Evolutionary conservation across 2,888 invertebrate species (phyloP).

Genomic region (Drosophila anomalipes): DNA sequence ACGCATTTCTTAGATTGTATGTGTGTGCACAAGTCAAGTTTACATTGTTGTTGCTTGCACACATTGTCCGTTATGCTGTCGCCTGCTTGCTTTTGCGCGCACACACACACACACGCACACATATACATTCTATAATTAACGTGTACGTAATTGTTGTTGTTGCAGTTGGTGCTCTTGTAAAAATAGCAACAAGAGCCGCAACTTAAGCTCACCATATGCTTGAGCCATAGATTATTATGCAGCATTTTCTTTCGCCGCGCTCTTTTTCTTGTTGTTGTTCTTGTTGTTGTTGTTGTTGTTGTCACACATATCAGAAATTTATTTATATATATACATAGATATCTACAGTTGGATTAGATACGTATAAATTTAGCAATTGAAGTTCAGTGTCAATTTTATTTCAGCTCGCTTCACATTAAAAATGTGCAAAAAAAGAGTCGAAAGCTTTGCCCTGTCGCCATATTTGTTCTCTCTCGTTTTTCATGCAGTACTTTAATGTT

Average conservation of each 20-base stretch:
- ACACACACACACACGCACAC: slow-evolving; percentile 16
- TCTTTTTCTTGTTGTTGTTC: slow-evolving; percentile 16
- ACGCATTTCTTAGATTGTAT: slow-evolving; percentile 3
- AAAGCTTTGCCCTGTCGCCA: slow-evolving; percentile 68
- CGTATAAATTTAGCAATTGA: slow-evolving; percentile 45
- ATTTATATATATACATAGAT: not conserved
- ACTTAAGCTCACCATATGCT: slow-evolving; percentile 62
- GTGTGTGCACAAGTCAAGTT: slow-evolving; percentile 35
- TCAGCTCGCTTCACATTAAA: slow-evolving; percentile 60
- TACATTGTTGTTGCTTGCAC: slow-evolving; percentile 41
- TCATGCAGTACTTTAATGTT: slow-evolving; percentile 26
- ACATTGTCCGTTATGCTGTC: slow-evolving; percentile 39
- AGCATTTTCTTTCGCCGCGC: slow-evolving; percentile 27
- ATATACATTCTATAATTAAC: slow-evolving; percentile 41
- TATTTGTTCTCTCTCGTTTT: slow-evolving; percentile 39
- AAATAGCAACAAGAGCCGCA: slow-evolving; percentile 34
- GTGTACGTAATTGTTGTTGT: slow-evolving; percentile 40
- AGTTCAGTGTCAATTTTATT: slow-evolving; percentile 73
- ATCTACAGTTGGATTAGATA: not conserved
- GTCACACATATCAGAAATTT: slow-evolving; percentile 3
- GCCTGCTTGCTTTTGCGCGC: slow-evolving; percentile 31
- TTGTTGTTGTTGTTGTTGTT: slow-evolving; percentile 15
- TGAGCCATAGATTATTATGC: slow-evolving; percentile 32
- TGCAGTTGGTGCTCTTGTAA: slow-evolving; percentile 11
- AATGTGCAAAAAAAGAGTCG: slow-evolving; percentile 26